These are phyloP conservation scores for Neodontobutis hainanensis DNA, from an alignment of 2,113 vertebrate genomes.

Conservation along the genomic window DNA sequence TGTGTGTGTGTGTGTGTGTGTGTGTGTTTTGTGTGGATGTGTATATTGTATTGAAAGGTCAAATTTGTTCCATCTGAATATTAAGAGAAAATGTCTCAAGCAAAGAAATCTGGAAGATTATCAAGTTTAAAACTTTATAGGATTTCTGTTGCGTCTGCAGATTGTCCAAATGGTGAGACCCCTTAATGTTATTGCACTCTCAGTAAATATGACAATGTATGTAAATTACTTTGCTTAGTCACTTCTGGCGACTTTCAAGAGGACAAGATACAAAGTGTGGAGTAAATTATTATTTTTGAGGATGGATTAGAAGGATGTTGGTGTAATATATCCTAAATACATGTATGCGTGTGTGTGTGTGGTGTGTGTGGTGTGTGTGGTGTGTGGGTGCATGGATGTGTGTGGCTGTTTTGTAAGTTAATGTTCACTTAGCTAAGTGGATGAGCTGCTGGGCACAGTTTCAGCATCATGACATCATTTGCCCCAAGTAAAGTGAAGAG, in stretches of 20 bases:
- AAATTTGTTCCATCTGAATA: too few relatives aligned
- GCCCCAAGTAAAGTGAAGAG: conserved; percentile 17
- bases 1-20: background rate
- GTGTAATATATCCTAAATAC: conserved; percentile 18
- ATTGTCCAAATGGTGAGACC: conserved; percentile 16
- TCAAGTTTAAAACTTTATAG: background rate
- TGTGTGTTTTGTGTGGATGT: background rate
- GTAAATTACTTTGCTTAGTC: too few relatives aligned
- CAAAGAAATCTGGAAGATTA: too few relatives aligned
- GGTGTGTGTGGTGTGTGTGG: conserved; percentile 2
- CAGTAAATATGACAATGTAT: too few relatives aligned
- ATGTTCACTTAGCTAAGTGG: conserved; percentile 37
- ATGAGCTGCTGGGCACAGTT: conserved; percentile 35
- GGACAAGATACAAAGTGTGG: too few relatives aligned
- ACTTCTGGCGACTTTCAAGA: too few relatives aligned
- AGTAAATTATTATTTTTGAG: too few relatives aligned
- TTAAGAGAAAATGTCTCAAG: background rate
- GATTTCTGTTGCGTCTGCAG: conserved; percentile 26
- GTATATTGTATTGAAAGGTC: background rate
- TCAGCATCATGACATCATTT: conserved; percentile 50
- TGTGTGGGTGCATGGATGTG: conserved; percentile 13
- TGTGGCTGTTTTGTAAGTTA: conserved; percentile 6
- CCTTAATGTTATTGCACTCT: conserved; percentile 16
- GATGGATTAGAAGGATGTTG: too few relatives aligned
- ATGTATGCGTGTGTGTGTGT: conserved; percentile 28